Evolutionary conservation across 2,888 invertebrate species (phyloP).

Genomic region (Cactoblastis cactorum): DNA sequence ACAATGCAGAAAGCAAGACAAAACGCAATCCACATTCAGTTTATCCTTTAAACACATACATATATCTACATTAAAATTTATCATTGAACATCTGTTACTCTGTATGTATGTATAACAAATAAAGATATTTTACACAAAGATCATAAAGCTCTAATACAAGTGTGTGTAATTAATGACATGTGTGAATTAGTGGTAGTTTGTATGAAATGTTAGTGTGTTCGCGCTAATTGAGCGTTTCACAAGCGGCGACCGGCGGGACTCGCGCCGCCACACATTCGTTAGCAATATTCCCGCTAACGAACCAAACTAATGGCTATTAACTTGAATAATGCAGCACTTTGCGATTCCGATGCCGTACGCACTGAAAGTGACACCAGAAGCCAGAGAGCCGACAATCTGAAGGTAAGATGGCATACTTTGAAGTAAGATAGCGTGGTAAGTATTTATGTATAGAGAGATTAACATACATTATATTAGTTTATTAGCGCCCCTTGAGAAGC

Average conservation of each 20-base stretch:
- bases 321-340: conserved; percentile 74
- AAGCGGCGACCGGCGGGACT: conserved; percentile 46
- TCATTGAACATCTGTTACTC: no score
- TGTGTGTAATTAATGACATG: conserved; percentile 21
- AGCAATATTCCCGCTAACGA: conserved; percentile 78
- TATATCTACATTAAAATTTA: no score
- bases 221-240: conserved; percentile 71
- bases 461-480: no score
- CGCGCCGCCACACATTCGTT: conserved; percentile 70
- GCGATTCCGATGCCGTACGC: conserved; percentile 55
- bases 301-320: conserved; percentile 77
- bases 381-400: no score
- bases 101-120: not conserved
- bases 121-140: not conserved
- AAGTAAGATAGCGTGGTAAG: no score
- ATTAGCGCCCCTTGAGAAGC: no score
- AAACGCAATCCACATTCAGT: no score
- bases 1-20: no score
- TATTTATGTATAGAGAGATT: no score
- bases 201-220: conserved; percentile 47
- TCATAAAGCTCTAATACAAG: not conserved
- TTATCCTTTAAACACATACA: no score
- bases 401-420: no score
- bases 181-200: conserved; percentile 47
- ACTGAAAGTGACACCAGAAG: conserved; percentile 39